Evolutionary conservation across 2,888 invertebrate species (phyloP), one percentile per base, ranked within the genome.

Genomic region (Apotomis capreana): DNA sequence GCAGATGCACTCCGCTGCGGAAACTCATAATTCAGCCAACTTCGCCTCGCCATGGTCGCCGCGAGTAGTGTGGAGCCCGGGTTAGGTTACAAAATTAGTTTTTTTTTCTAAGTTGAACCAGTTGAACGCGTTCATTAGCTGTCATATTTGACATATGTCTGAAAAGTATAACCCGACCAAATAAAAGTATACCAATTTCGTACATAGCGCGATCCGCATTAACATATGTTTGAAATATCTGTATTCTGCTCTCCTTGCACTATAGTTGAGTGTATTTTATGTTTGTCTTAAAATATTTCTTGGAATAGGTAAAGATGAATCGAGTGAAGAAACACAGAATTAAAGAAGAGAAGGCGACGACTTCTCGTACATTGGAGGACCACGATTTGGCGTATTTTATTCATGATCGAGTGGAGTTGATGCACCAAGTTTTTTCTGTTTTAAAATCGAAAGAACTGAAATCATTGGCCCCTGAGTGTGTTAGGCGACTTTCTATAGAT

Each of bases 361-460:
- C 83, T 6, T 86, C 87, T 10, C 74, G 74, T 4, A 79, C 78
- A 1, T 77, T 78, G 1, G 90, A 93, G 44, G 94, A 93, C 4
- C 91, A 94, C 59, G 94, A 94, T 76, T 87, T 95, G 72, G 90
- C 94, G 0, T 91, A 94, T 78, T 95, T 94, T 75, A 91, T 95
- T 0, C 94, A 94, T 74, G 95, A 95, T 76, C 84, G 95, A 15
- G 91, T 95, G 0, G 95, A 95, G 76, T 78, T 95, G 15, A 94
- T 95, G 81, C 94, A 94, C 44, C 95, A 95, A 84, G 91, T 94
- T 2, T 95, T 95, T 84, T 91, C 93, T 0, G 87, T 94, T 0
- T 78, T 95, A 0, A 95, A 94, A 76, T 89, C 89, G 0, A 95
- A 94, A 77, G 94, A 95, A 44, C 82, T 95, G 5, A 91, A 92